Conservation (phyloP, 2,113 vertebrate genomes). For the Elephantulus edwardii region DNA sequence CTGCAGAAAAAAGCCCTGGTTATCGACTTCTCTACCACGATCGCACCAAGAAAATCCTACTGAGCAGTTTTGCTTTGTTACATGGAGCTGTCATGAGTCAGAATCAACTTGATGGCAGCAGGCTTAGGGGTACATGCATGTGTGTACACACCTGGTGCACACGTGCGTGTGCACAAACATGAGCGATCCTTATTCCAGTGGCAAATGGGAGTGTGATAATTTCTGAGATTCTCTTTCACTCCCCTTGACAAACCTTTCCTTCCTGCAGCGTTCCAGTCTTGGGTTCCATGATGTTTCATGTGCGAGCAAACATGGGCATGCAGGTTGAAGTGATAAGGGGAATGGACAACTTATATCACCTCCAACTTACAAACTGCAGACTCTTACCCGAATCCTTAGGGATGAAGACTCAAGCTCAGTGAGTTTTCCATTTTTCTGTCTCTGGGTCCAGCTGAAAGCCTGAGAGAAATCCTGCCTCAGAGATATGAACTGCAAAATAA, state of each 20-base stretch:
- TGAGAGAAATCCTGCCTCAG: neutral
- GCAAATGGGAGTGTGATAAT: neutral
- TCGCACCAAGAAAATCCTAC: neutral
- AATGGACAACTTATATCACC: neutral
- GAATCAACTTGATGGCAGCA: neutral
- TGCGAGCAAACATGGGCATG: neutral
- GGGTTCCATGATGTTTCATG: rapidly evolving
- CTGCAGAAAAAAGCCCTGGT: neutral
- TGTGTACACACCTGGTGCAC: no score
- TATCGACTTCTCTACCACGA: neutral
- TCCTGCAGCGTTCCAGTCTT: rapidly evolving
- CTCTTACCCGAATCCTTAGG: rapidly evolving
- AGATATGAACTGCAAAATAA: neutral
- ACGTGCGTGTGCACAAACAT: neutral
- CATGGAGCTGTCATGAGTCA: neutral
- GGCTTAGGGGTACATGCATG: neutral
- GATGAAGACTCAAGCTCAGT: neutral
- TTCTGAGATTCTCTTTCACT: neutral
- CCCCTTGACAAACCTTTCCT: neutral
- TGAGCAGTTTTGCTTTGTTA: neutral
- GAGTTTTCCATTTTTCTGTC: slow-evolving; percentile 1
- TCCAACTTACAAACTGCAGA: neutral
- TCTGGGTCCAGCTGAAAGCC: neutral
- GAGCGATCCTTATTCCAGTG: neutral
- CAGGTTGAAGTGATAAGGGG: neutral